Percentiles rank a stretch among this genome's conserved stretches.
Conservation (phyloP, 2,797 vertebrate genomes). For the Tiaroga cobitis region DNA sequence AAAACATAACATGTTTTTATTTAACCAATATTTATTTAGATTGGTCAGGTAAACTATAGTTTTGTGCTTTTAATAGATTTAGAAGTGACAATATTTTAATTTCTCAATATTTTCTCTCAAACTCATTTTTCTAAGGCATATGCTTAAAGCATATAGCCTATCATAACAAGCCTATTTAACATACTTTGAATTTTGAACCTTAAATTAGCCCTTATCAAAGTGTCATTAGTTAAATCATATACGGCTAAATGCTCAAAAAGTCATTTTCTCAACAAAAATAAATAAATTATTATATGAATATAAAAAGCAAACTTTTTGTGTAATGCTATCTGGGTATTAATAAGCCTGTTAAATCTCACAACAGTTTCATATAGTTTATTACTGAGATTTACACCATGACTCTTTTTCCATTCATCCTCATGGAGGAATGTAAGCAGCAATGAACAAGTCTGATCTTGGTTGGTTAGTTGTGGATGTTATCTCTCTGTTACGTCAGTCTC, state of each 20-base stretch:
- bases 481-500: too few relatives aligned
- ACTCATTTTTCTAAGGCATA: background rate
- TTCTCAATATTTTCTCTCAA: background rate
- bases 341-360: background rate
- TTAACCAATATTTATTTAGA: background rate
- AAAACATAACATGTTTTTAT: too few relatives aligned
- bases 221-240: background rate
- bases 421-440: constrained; percentile 42
- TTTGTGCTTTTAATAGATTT: background rate
- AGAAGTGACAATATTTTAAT: background rate
- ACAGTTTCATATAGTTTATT: background rate
- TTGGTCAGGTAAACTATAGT: background rate
- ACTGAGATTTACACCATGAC: background rate
- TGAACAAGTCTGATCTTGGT: constrained; percentile 51
- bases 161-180: background rate
- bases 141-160: background rate
- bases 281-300: background rate
- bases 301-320: background rate
- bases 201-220: background rate
- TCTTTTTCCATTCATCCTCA: background rate
- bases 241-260: too few relatives aligned
- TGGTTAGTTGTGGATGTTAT: background rate
- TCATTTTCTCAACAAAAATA: too few relatives aligned
- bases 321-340: background rate
- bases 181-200: background rate